Evolutionary conservation across 2,797 vertebrate species (phyloP).

Genomic region (Acomys russatus): DNA sequence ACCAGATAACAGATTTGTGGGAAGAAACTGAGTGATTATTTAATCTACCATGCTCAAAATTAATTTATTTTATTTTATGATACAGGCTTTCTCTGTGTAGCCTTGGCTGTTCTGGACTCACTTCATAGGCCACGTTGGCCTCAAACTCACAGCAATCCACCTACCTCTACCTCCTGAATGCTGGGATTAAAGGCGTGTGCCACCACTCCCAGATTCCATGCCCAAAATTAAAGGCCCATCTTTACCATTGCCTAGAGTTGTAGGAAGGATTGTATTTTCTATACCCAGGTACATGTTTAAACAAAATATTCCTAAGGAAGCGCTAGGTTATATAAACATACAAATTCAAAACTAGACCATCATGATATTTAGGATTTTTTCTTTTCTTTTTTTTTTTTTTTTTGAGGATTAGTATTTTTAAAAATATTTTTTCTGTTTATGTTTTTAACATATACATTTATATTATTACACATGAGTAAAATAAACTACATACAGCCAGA

Average conservation of each 20-base stretch:
- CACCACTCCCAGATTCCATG: neutral
- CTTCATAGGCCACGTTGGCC: too few relatives aligned
- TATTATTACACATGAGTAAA: too few relatives aligned
- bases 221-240: slow-evolving; percentile 30
- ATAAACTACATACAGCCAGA: too few relatives aligned
- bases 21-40: neutral
- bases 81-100: too few relatives aligned
- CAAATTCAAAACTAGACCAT: slow-evolving; percentile 3
- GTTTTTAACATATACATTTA: too few relatives aligned
- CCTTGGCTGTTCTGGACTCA: too few relatives aligned
- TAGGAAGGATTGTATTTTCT: slow-evolving; percentile 28
- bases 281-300: neutral
- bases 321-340: neutral
- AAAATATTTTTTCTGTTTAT: too few relatives aligned
- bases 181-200: too few relatives aligned
- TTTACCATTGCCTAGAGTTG: slow-evolving; percentile 38
- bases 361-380: neutral
- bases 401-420: too few relatives aligned
- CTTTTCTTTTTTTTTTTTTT: too few relatives aligned
- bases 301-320: neutral
- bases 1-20: slow-evolving; percentile 22
- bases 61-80: neutral
- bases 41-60: slow-evolving; percentile 30
- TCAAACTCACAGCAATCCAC: too few relatives aligned
- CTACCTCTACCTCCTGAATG: too few relatives aligned